Conservation (phyloP, 2,113 vertebrate species). For the Thinocorus orbignyianus region DNA sequence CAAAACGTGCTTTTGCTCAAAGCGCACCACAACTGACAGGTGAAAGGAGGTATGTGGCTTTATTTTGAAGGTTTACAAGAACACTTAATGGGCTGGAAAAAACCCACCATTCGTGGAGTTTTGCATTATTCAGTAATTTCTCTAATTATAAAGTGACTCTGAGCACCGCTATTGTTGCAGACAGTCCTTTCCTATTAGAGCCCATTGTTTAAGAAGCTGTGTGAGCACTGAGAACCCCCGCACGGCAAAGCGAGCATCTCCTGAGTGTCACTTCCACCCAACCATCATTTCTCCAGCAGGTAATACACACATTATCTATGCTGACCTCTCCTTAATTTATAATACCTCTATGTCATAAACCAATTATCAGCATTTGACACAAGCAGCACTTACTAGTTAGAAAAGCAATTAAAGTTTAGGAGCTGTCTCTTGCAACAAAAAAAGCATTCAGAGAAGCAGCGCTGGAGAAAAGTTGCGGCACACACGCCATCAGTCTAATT, state of each 20-base stretch:
- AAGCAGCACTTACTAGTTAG: conserved; percentile 51
- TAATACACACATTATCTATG: conserved; percentile 23
- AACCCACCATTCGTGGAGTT: not conserved
- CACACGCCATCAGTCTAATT: conserved; percentile 63
- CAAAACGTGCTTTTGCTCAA: conserved; percentile 8
- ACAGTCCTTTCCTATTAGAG: conserved; percentile 24
- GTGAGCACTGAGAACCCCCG: not conserved
- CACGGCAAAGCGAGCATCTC: not conserved
- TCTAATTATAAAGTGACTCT: conserved; percentile 54
- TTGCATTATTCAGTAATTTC: conserved; percentile 61
- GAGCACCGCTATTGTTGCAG: conserved; percentile 18
- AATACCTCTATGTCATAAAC: conserved; percentile 65
- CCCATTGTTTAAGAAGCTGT: conserved; percentile 6
- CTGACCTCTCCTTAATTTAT: conserved; percentile 70
- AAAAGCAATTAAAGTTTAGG: conserved; percentile 76
- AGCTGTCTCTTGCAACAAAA: conserved; percentile 66
- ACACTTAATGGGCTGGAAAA: conserved; percentile 7
- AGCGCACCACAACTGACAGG: not conserved
- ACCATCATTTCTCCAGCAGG: not conserved
- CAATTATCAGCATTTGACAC: conserved; percentile 72
- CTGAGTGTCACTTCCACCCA: conserved; percentile 22
- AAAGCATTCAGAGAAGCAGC: conserved; percentile 36
- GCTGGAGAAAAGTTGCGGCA: conserved; percentile 14
- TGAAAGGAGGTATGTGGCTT: conserved; percentile 5
- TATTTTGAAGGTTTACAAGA: conserved; percentile 48